Base-by-base conservation (phyloP, 2,888 invertebrate genomes). In the Acrocyrtus sp. region DNA sequence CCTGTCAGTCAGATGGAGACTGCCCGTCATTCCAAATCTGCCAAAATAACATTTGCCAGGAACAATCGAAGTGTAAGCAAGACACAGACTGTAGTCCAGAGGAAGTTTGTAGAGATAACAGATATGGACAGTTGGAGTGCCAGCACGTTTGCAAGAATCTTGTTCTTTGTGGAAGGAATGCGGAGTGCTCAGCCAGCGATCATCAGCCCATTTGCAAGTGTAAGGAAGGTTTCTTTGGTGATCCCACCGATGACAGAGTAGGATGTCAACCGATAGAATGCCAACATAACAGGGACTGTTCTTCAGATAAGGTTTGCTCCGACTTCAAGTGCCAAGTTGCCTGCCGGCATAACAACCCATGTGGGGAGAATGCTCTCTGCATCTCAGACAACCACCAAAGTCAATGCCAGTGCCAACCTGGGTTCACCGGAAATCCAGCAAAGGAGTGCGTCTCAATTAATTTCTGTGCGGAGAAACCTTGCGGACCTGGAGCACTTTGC, bases 21-120 rank as follows among this genome's bases (percentile, higher is more conserved):
- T 96, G 95, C 81, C 93, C 95, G 0, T 91, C 94, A 75, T 92
- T 91, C 83, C 94, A 94, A 83, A 92, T 89, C 82, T 95, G 95
- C 82, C 87, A 88, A 75, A 93, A 94, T 82, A 92, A 90, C 82
- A 92, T 95, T 75, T 95, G 95, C 83, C 90, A 90, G 3, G 92
- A 93, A 85, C 93, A 94, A 85, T 85, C 92, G 19, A 89, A 91
- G 77, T 96, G 95, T 82, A 86, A 87, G 67, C 85, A 87, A 1
- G 89, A 94, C 81, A 85, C 87, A 8, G 93, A 95, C 81, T 96
- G 95, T 82, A 87, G 86, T 1, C 85, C 87, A 54, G 88, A 89
- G 77, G 93, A 95, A 83, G 89, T 89, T 81, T 96, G 95, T 82
- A 83, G 88, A 21, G 86, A 88, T 15, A 89, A 89, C 80, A 87